phyloP scores from a whole-genome alignment of 2,888 invertebrate species.

The Steromphala cineraria region DNA sequence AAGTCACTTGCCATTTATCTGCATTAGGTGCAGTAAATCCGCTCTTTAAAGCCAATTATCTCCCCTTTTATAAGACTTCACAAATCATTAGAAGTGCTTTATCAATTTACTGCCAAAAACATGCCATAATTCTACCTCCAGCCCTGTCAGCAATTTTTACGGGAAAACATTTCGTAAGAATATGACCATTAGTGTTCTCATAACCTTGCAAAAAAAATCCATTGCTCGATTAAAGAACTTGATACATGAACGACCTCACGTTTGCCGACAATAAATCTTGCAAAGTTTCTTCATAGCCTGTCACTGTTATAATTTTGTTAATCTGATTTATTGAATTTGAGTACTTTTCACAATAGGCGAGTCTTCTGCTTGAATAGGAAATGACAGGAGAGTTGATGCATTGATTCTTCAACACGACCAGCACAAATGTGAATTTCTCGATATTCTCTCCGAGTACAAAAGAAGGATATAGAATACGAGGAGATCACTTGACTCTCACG shows the following conservation, averaged over 20 bases:
- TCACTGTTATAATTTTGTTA: not conserved
- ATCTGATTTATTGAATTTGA: not conserved
- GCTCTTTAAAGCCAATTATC: too few relatives aligned
- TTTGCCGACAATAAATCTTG: not conserved
- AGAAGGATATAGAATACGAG: too few relatives aligned
- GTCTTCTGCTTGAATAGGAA: not conserved
- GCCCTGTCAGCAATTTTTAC: not conserved
- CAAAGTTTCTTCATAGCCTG: not conserved
- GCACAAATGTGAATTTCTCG: too few relatives aligned
- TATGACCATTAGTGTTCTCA: not conserved
- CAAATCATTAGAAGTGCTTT: too few relatives aligned
- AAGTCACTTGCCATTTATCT: too few relatives aligned
- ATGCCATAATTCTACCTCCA: not conserved
- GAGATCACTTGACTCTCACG: too few relatives aligned
- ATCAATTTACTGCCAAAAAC: too few relatives aligned
- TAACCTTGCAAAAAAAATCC: not conserved
- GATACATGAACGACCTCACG: not conserved
- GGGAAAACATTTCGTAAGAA: not conserved
- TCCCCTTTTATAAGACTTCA: too few relatives aligned
- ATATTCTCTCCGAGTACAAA: too few relatives aligned
- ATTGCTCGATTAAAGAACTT: not conserved
- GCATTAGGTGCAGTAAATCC: too few relatives aligned
- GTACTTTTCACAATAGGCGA: not conserved
- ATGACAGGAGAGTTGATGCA: not conserved
- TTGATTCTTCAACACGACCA: not conserved